Conservation (phyloP, 2,797 vertebrate species). For the Sciurus vulgaris region DNA sequence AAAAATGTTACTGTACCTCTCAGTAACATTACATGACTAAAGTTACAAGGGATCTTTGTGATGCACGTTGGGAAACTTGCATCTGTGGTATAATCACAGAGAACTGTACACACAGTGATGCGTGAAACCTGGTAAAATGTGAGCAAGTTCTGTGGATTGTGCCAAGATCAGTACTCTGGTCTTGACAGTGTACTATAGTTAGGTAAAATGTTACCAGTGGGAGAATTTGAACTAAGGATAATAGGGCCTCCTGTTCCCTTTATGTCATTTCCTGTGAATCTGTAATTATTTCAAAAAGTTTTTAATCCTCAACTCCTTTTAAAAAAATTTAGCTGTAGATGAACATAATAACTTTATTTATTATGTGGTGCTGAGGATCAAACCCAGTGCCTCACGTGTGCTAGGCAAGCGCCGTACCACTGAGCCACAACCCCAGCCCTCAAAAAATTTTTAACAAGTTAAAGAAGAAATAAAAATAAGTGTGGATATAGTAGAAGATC, state of each 20-base stretch:
- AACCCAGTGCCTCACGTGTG: too few relatives aligned
- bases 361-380: too few relatives aligned
- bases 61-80: not conserved
- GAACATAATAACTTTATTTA: too few relatives aligned
- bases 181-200: not conserved
- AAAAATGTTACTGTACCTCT: not conserved
- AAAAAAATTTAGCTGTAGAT: too few relatives aligned
- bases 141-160: not conserved
- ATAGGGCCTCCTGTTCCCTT: too few relatives aligned
- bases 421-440: too few relatives aligned
- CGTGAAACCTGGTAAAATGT: not conserved
- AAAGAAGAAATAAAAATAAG: not conserved
- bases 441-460: not conserved
- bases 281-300: not conserved
- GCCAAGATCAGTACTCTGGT: not conserved
- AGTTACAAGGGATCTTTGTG: not conserved
- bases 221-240: not conserved
- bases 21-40: not conserved
- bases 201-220: not conserved
- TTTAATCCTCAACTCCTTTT: too few relatives aligned
- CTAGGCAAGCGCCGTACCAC: too few relatives aligned
- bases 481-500: not conserved
- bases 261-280: not conserved
- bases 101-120: not conserved
- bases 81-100: not conserved